Evolutionary conservation across 1,140 invertebrate genomes (phyloP), one percentile per base, ranked within the genome.

Genomic region (Neodiprion virginianus): DNA sequence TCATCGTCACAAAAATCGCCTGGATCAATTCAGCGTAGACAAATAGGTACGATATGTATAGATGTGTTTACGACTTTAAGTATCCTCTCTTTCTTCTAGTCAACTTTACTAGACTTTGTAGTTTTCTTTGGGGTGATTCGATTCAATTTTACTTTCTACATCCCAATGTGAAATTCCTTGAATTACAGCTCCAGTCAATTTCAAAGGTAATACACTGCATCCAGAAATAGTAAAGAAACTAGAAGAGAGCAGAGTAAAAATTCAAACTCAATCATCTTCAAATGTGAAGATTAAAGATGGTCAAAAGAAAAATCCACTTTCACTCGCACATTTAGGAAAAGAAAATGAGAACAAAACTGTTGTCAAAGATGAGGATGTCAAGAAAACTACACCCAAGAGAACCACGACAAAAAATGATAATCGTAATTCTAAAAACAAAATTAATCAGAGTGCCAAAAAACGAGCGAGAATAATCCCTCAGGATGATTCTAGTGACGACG

Each of bases 401-500:
- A 28, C 23, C 23, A 69, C 12, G 12, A 69, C 10, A 40, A 71
- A 71, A 49, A 11, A 71, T 11, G 47, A 23, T n/a, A 40, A 71
- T 14, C 12, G 21, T 11, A 71, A 17, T 71, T 71, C 47, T 47
- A 75, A 75, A 61, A 48, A 67, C 76, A 67, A 48, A 28, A 72
- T 71, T 71, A 71, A 77, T 74, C 71, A 80, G 79, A 7, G 69
- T 73, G 47, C 7, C 48, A 79, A 80, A 49, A 79, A 70, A 69
- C 67, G 69, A 80, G 74, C 73, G 21, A 81, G 84, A 79, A 80
- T 83, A 14, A 74, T 80, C 66, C 75, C 68, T 61, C 23, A 70
- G 17, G 69, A 78, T 73, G 80, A 84, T 75, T 84, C 84, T 0
- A 86, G 81, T 73, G 84, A 85, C n/a, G 85, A 86, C 47, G 85